A percentile compares a stretch with the other conserved stretches of the same genome.
These are phyloP conservation scores for Dendrolimus kikuchii DNA, from an alignment of 1,140 invertebrate species.

Conservation along the genomic window DNA sequence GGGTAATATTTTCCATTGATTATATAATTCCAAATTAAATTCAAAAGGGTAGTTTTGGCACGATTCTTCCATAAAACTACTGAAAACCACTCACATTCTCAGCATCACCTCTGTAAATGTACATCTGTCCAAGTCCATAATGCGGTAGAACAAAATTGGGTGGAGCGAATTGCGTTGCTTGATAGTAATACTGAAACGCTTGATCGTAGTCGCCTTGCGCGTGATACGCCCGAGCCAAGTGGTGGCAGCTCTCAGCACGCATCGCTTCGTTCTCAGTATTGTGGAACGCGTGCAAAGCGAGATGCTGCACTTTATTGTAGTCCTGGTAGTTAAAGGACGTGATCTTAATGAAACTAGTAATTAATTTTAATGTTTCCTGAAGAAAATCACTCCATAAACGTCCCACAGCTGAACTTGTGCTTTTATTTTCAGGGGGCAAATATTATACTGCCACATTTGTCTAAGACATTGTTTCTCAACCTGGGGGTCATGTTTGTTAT, in stretches of 20 bases:
- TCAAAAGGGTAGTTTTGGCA: too few species aligned
- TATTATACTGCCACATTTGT: too few species aligned
- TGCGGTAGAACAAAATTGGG: constrained; percentile 96
- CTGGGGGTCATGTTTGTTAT: too few species aligned
- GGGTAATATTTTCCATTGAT: too few species aligned
- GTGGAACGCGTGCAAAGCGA: constrained; percentile 97
- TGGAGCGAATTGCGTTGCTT: constrained; percentile 98
- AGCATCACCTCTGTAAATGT: constrained; percentile 96
- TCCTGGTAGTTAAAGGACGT: constrained; percentile 73
- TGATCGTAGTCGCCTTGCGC: constrained; percentile 97
- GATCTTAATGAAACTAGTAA: too few species aligned
- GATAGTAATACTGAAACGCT: constrained; percentile 99
- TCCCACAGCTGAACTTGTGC: too few species aligned
- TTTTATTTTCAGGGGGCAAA: too few species aligned
- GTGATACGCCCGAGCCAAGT: constrained; percentile 96
- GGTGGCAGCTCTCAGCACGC: constrained; percentile 98
- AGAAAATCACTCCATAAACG: too few species aligned
- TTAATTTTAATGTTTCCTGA: too few species aligned
- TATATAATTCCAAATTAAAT: too few species aligned
- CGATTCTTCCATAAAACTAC: background rate
- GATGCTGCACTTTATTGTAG: constrained; percentile 95
- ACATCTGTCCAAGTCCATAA: constrained; percentile 99
- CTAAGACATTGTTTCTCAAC: too few species aligned
- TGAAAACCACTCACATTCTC: constrained; percentile 87
- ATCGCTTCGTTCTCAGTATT: constrained; percentile 99